phyloP scores from a whole-genome alignment of 1,140 invertebrate genomes.

The Magallana angulata region DNA sequence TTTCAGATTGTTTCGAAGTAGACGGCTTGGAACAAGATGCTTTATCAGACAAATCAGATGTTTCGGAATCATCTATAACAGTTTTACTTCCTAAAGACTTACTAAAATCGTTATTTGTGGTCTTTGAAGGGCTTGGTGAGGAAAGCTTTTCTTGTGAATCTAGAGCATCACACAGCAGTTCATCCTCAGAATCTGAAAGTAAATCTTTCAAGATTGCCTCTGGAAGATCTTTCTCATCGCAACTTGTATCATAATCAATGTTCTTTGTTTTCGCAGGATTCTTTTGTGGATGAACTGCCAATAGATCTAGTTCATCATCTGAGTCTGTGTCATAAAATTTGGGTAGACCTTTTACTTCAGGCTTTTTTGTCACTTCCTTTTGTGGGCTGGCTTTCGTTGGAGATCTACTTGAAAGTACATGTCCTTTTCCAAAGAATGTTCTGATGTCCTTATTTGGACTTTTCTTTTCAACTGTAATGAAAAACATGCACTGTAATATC shows the following conservation, averaged over 20 bases:
- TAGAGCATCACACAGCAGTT: slow-evolving; percentile 13
- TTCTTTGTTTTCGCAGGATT: not conserved
- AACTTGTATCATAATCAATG: not conserved
- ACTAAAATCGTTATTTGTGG: not conserved
- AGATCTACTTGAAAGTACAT: slow-evolving; percentile 18
- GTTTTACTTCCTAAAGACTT: not conserved
- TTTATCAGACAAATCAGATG: not conserved
- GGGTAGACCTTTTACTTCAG: not conserved
- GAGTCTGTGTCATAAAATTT: slow-evolving; percentile 33
- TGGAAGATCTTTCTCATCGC: not conserved
- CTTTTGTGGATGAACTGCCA: not conserved
- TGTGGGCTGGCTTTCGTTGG: not conserved
- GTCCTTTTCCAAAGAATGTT: slow-evolving; percentile 53
- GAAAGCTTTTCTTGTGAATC: not conserved
- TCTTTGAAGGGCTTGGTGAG: not conserved
- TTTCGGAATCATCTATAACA: not conserved
- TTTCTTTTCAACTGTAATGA: not conserved
- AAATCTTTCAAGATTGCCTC: not conserved
- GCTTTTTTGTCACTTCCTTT: not conserved
- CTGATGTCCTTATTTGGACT: slow-evolving; percentile 54
- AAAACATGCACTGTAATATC: too few relatives aligned
- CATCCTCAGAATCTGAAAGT: slow-evolving; percentile 50
- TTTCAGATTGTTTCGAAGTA: not conserved
- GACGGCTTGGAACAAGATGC: not conserved
- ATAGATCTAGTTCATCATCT: not conserved